These are phyloP conservation scores for Patella ulyssiponensis DNA, from an alignment of 2,888 invertebrate species.

Conservation along the genomic window DNA sequence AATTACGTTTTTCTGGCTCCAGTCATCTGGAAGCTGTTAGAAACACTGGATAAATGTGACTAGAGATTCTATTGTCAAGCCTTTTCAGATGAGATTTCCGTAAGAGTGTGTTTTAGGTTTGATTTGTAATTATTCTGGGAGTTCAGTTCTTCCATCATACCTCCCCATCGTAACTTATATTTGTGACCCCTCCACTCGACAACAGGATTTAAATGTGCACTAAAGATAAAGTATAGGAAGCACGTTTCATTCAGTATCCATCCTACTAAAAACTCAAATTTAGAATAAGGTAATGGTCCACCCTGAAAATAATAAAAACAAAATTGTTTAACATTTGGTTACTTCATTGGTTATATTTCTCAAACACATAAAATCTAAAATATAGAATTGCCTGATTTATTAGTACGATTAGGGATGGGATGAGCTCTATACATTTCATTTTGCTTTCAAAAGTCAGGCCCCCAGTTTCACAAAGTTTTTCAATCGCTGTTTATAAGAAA, in stretches of 20 bases:
- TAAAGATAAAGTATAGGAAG: slow-evolving; percentile 89
- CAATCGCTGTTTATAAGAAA: no score
- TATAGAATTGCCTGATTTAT: no score
- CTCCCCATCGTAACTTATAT: slow-evolving; percentile 95
- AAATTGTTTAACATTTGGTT: not conserved
- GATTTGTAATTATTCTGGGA: slow-evolving; percentile 42
- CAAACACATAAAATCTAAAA: no score
- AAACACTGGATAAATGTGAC: no score
- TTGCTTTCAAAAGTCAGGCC: no score
- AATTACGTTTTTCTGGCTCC: no score
- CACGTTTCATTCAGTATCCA: slow-evolving; percentile 95
- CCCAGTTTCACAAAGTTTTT: no score
- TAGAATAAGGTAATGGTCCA: slow-evolving; percentile 92
- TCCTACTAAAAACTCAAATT: slow-evolving; percentile 93
- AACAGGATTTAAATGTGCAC: slow-evolving; percentile 89
- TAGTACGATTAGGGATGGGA: no score
- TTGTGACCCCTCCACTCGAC: slow-evolving; percentile 91
- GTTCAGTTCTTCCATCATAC: slow-evolving; percentile 81
- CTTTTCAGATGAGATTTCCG: not conserved
- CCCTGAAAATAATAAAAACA: slow-evolving; percentile 77
- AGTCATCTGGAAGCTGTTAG: no score
- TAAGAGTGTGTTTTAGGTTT: not conserved
- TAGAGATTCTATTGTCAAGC: not conserved
- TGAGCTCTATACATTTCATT: no score
- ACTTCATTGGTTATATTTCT: no score